These are phyloP conservation scores for Oncorhynchus keta DNA, from an alignment of 2,113 vertebrate species.

Conservation along the genomic window DNA sequence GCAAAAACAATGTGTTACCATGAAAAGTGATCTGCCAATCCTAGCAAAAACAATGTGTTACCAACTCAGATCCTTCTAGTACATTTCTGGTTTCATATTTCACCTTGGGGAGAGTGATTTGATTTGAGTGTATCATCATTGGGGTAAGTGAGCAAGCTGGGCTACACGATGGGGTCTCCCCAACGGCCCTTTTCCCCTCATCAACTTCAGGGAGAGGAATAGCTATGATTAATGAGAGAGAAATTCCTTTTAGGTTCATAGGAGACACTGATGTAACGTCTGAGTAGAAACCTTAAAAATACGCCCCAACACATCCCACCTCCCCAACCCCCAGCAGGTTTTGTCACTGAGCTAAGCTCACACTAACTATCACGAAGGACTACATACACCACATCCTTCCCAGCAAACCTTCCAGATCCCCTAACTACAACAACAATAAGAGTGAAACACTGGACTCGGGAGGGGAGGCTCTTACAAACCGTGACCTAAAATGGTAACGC, in stretches of 20 bases:
- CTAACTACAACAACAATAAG: constrained; percentile 34
- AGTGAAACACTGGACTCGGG: constrained; percentile 48
- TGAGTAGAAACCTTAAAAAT: constrained; percentile 32
- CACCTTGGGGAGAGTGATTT: constrained; percentile 19
- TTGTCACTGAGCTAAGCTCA: constrained; percentile 39
- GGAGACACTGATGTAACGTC: constrained; percentile 69
- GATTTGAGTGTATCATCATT: constrained; percentile 19
- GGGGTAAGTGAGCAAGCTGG: constrained; percentile 35
- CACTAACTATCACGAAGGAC: constrained; percentile 10
- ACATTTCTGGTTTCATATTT: constrained; percentile 44
- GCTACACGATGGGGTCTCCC: constrained; percentile 26
- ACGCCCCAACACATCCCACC: constrained; percentile 21
- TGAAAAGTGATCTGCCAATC: constrained; percentile 38
- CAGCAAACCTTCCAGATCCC: constrained; percentile 11
- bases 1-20: constrained; percentile 24
- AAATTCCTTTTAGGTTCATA: constrained; percentile 45
- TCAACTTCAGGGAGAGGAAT: constrained; percentile 39
- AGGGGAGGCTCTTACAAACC: constrained; percentile 37
- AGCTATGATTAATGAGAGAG: constrained; percentile 61
- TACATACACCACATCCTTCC: constrained; percentile 28
- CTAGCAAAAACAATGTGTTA: constrained; percentile 37
- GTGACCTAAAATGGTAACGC: constrained; percentile 69
- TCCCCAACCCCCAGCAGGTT: constrained; percentile 29
- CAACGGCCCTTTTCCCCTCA: constrained; percentile 36
- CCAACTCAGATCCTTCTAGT: constrained; percentile 10